phyloP scores from a whole-genome alignment of 2,888 invertebrate species.

The Ophioninae sp. region DNA sequence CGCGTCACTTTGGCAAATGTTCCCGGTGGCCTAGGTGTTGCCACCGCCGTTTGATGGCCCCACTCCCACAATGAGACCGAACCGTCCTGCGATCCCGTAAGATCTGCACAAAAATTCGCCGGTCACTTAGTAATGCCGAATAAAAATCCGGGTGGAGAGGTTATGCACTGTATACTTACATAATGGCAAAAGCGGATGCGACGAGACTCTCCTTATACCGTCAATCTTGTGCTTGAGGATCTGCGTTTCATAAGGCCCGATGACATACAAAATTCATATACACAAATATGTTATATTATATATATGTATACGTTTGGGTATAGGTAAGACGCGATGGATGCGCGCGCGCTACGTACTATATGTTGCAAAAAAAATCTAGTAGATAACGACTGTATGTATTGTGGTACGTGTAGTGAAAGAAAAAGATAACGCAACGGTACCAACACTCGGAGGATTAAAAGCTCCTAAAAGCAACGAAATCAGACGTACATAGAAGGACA shows the following conservation, averaged over 20 bases:
- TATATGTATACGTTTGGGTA: neutral
- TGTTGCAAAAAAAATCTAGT: neutral
- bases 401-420: neutral
- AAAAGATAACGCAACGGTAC: neutral
- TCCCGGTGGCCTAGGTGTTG: slow-evolving; percentile 94
- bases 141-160: neutral
- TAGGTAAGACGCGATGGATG: neutral
- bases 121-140: neutral
- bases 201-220: slow-evolving; percentile 96
- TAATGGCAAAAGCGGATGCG: slow-evolving; percentile 96
- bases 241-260: slow-evolving; percentile 81
- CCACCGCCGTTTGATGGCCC: slow-evolving; percentile 95
- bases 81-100: slow-evolving; percentile 97
- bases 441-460: too few relatives aligned
- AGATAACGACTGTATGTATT: neutral
- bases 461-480: too few relatives aligned
- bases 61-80: slow-evolving; percentile 99
- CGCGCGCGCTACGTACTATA: neutral
- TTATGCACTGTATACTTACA: slow-evolving; percentile 87
- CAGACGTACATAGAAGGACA: too few relatives aligned
- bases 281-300: neutral
- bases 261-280: slow-evolving; percentile 2
- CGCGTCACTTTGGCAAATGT: slow-evolving; percentile 97
- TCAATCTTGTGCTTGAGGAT: slow-evolving; percentile 96
- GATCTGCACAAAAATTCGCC: slow-evolving; percentile 83